phyloP scores from a whole-genome alignment of 2,888 invertebrate species.

The Pseudococcus longispinus region DNA sequence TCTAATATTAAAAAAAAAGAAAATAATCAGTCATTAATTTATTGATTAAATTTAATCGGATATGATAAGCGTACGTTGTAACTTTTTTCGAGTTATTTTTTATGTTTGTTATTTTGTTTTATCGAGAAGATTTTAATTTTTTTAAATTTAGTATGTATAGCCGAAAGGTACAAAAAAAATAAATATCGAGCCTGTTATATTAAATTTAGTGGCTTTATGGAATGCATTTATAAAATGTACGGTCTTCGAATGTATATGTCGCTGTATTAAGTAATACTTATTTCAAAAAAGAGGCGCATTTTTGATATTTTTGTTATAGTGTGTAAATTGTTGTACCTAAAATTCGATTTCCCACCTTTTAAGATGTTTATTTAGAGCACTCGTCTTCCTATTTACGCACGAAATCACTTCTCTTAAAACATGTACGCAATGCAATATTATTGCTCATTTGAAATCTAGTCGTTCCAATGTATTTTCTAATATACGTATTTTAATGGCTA shows the following conservation, averaged over 20 bases:
- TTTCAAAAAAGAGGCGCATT: not conserved
- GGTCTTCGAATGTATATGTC: slow-evolving; percentile 10
- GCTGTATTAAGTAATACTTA: slow-evolving; percentile 14
- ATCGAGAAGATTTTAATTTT: slow-evolving; percentile 19
- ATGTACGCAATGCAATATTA: slow-evolving; percentile 25
- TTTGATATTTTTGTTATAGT: slow-evolving; percentile 18
- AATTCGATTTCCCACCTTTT: slow-evolving; percentile 25
- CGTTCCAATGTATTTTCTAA: not conserved
- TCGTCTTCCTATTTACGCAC: slow-evolving; percentile 33
- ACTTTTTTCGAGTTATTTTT: slow-evolving; percentile 37
- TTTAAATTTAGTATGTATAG: not conserved
- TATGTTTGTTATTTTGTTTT: slow-evolving; percentile 40
- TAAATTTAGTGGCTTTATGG: slow-evolving; percentile 14
- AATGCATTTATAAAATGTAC: slow-evolving; percentile 28
- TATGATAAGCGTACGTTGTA: slow-evolving; percentile 8
- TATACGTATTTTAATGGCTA: not conserved
- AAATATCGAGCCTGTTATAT: not conserved
- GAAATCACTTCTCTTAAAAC: slow-evolving; percentile 15
- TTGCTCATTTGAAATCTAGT: slow-evolving; percentile 31
- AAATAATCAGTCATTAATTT: slow-evolving; percentile 42
- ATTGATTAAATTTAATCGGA: slow-evolving; percentile 16
- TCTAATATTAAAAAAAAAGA: not conserved
- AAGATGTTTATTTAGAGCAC: slow-evolving; percentile 35
- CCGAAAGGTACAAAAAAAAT: slow-evolving; percentile 7
- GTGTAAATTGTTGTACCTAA: not conserved